phyloP scores from a whole-genome alignment of 2,797 vertebrate species.

The Cercopithecus diana region DNA sequence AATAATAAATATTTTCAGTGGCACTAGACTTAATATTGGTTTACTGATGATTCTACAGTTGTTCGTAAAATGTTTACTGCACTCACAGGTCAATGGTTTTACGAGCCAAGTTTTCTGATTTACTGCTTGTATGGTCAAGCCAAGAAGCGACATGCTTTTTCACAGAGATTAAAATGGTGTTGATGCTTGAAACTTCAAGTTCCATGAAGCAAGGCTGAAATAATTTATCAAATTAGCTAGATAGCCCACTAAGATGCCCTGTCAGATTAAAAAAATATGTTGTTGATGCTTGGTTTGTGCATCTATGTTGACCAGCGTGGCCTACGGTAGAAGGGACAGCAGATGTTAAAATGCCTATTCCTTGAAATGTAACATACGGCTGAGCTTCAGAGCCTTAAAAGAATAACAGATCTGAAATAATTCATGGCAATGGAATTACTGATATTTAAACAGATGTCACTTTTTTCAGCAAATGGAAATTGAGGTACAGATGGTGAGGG shows the following conservation, averaged over 20 bases:
- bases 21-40: not conserved
- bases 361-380: slow-evolving; percentile 71
- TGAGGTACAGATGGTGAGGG: slow-evolving; percentile 75
- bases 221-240: slow-evolving; percentile 61
- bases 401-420: slow-evolving; percentile 74
- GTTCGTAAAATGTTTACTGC: slow-evolving; percentile 52
- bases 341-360: slow-evolving; percentile 66
- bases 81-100: slow-evolving; percentile 32
- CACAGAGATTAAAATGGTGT: slow-evolving; percentile 60
- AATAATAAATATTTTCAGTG: slow-evolving; percentile 23
- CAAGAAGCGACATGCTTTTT: slow-evolving; percentile 57
- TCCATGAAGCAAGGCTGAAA: slow-evolving; percentile 55
- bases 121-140: slow-evolving; percentile 18
- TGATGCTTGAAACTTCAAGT: slow-evolving; percentile 57
- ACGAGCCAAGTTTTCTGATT: slow-evolving; percentile 53
- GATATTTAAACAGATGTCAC: slow-evolving; percentile 80
- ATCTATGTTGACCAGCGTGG: slow-evolving; percentile 61
- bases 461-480: slow-evolving; percentile 73
- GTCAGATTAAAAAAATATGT: slow-evolving; percentile 45
- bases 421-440: slow-evolving; percentile 75
- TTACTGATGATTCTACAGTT: slow-evolving; percentile 42
- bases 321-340: slow-evolving; percentile 66
- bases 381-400: slow-evolving; percentile 62
- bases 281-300: slow-evolving; percentile 29
- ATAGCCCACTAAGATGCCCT: slow-evolving; percentile 63